A percentile compares a stretch with the other conserved stretches of the same genome.
These are phyloP conservation scores for Caenorhabditis sp. DNA, from an alignment of 2,888 invertebrate species.

Conservation along the genomic window DNA sequence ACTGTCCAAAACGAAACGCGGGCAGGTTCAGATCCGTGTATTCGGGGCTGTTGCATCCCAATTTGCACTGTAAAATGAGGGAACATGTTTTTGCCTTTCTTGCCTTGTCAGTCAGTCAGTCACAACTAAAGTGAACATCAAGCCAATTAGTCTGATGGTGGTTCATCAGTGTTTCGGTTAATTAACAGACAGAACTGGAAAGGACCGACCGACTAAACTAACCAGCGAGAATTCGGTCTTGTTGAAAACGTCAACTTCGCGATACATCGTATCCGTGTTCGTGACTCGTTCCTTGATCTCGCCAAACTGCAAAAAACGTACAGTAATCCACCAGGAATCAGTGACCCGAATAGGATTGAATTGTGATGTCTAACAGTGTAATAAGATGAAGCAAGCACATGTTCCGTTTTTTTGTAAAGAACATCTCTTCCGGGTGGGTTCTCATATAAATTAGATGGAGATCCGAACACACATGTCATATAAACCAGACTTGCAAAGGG, in stretches of 20 bases:
- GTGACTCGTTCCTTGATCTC: slow-evolving; percentile 49
- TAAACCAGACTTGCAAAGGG: too few species aligned
- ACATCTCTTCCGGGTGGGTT: slow-evolving; percentile 12
- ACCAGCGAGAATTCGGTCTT: slow-evolving; percentile 66
- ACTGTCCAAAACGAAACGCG: slow-evolving; percentile 61
- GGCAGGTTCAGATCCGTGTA: slow-evolving; percentile 64
- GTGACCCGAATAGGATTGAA: slow-evolving; percentile 26
- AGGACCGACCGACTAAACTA: slow-evolving; percentile 7
- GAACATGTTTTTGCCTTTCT: slow-evolving; percentile 35
- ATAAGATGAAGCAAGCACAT: slow-evolving; percentile 24
- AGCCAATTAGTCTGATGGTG: too few species aligned
- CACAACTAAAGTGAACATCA: slow-evolving; percentile 23
- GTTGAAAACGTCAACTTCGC: slow-evolving; percentile 59
- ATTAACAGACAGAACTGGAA: too few species aligned
- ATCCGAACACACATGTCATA: slow-evolving; percentile 19
- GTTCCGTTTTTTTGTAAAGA: slow-evolving; percentile 27
- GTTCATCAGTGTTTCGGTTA: too few species aligned
- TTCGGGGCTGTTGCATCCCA: slow-evolving; percentile 64
- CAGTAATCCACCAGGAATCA: neutral
- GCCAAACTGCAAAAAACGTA: slow-evolving; percentile 55
- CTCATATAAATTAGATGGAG: slow-evolving; percentile 56
- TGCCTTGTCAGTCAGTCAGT: slow-evolving; percentile 22
- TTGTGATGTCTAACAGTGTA: slow-evolving; percentile 26
- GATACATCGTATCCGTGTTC: slow-evolving; percentile 49
- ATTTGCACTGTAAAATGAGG: slow-evolving; percentile 62